Evolutionary conservation across 2,113 vertebrate species (phyloP).

Genomic region (Ammospiza caudacuta): DNA sequence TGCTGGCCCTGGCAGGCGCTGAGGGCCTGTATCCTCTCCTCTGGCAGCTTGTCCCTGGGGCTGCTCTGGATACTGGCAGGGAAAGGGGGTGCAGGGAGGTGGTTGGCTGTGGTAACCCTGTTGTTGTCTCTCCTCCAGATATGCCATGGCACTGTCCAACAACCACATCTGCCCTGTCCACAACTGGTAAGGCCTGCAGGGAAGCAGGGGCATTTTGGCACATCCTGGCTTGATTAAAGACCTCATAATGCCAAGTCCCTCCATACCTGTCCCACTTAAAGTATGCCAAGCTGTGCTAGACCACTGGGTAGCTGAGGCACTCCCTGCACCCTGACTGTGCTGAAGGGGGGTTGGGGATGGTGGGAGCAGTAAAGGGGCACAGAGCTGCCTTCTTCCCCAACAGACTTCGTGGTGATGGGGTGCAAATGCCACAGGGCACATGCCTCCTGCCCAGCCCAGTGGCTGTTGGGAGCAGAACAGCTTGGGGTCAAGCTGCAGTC

Average conservation of each 20-base stretch:
- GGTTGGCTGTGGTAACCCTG: background rate
- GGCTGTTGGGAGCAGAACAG: background rate
- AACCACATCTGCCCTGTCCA: conserved; percentile 90
- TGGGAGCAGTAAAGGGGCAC: background rate
- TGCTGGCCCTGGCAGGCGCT: background rate
- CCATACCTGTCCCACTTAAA: background rate
- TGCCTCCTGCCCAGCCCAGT: background rate
- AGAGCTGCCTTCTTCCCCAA: background rate
- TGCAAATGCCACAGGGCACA: rapidly evolving
- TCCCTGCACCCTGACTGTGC: rapidly evolving
- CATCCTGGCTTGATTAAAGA: background rate
- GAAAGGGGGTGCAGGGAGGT: background rate
- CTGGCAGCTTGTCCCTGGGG: background rate
- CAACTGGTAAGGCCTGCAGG: conserved; percentile 80
- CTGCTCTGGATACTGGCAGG: background rate
- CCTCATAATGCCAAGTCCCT: rapidly evolving
- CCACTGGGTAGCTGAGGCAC: background rate
- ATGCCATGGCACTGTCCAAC: conserved; percentile 90
- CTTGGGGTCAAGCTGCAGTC: background rate
- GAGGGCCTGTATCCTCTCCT: background rate
- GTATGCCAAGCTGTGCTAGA: background rate
- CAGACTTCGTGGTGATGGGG: background rate
- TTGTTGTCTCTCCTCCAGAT: conserved; percentile 70
- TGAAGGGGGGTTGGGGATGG: rapidly evolving
- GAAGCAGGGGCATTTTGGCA: background rate